Conservation (phyloP, 2,888 invertebrate genomes). For the Dicycla oo region DNA sequence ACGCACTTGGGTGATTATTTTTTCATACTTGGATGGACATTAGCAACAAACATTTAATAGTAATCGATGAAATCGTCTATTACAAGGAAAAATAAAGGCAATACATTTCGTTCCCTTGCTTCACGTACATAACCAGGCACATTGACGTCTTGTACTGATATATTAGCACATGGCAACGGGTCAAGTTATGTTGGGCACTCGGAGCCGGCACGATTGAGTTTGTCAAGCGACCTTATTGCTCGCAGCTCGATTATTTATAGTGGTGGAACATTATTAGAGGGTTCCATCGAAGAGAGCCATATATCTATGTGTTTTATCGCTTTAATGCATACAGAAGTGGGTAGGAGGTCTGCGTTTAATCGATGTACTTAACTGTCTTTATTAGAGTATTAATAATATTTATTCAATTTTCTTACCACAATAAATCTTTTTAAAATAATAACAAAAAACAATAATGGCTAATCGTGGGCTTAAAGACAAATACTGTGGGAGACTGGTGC, state of each 20-base stretch:
- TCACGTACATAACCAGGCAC: constrained; percentile 4
- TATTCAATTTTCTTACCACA: no score
- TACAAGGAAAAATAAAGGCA: constrained; percentile 52
- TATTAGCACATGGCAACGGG: neutral
- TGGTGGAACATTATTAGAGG: constrained; percentile 53
- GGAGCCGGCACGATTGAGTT: constrained; percentile 50
- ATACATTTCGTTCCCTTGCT: constrained; percentile 49
- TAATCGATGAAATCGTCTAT: constrained; percentile 52
- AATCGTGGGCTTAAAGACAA: no score
- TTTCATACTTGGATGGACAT: neutral
- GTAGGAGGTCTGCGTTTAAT: neutral
- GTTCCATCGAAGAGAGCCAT: constrained; percentile 32
- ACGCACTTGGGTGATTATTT: no score
- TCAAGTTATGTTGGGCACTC: constrained; percentile 20
- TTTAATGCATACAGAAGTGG: constrained; percentile 42
- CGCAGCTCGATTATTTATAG: constrained; percentile 55
- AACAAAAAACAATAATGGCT: no score
- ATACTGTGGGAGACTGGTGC: no score
- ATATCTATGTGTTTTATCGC: constrained; percentile 47
- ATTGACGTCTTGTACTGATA: constrained; percentile 13
- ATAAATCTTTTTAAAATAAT: no score
- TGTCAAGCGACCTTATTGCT: constrained; percentile 57
- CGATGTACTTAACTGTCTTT: constrained; percentile 10
- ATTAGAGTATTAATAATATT: no score
- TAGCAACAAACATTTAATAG: constrained; percentile 21